These are phyloP conservation scores for Limnephilus rhombicus DNA, from an alignment of 2,888 invertebrate genomes.

Conservation along the genomic window DNA sequence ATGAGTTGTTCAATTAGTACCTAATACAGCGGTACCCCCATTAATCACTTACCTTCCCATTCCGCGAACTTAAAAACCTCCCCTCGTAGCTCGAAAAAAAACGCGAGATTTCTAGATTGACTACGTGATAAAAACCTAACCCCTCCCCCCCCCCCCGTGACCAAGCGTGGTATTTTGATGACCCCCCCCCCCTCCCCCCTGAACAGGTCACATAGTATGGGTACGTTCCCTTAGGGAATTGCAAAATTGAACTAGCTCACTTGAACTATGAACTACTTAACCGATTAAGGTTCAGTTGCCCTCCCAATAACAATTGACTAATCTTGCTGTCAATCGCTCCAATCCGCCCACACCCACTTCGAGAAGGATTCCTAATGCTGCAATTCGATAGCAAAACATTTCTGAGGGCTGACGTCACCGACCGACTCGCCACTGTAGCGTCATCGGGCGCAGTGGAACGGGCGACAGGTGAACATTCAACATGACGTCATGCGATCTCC, in stretches of 20 bases:
- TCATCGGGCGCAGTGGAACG: constrained; percentile 8
- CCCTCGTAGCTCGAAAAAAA: no score
- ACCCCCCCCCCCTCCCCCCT: no score
- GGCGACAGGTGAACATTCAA: background rate
- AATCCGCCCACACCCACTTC: background rate
- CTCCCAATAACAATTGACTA: background rate
- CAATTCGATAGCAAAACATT: constrained; percentile 12
- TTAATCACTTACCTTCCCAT: no score
- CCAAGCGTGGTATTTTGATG: no score
- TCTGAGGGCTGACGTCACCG: constrained; percentile 33
- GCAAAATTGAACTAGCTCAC: background rate
- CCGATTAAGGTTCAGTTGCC: background rate
- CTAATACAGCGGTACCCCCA: no score
- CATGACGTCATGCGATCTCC: background rate
- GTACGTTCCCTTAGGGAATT: background rate
- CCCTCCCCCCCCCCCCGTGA: no score
- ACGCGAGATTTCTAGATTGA: no score
- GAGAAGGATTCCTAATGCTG: background rate
- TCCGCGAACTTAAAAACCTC: no score
- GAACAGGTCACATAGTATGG: no score
- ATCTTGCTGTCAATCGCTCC: constrained; percentile 5
- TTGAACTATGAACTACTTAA: background rate
- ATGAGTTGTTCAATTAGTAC: no score
- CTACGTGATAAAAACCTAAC: no score
- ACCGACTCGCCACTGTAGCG: constrained; percentile 11